These are phyloP conservation scores for Cephus nigrinus DNA, from an alignment of 2,888 invertebrate species.

Conservation along the genomic window DNA sequence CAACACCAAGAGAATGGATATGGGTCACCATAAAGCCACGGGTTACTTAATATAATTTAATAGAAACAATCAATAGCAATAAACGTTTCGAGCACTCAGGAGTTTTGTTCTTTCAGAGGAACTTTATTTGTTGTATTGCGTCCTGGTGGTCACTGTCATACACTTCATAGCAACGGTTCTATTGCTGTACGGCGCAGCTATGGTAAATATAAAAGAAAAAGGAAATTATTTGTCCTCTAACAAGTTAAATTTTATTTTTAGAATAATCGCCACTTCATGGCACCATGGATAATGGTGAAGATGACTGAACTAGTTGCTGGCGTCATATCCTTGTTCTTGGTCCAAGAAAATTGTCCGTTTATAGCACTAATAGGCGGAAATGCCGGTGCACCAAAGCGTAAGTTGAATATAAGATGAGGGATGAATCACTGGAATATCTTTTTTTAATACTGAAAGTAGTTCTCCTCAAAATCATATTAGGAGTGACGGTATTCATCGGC, in stretches of 20 bases:
- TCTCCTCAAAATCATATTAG: not conserved
- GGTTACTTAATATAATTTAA: constrained; percentile 43
- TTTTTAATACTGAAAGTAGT: not conserved
- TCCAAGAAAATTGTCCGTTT: constrained; percentile 55
- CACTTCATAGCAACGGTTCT: constrained; percentile 63
- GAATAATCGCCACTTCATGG: constrained; percentile 64
- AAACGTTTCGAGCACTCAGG: not conserved
- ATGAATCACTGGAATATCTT: not conserved
- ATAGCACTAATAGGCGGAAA: constrained; percentile 54
- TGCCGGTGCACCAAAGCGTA: constrained; percentile 53
- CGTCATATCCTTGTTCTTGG: constrained; percentile 60
- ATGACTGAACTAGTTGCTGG: constrained; percentile 59
- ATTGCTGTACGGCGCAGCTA: constrained; percentile 64
- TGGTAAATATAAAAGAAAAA: constrained; percentile 48
- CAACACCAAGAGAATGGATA: constrained; percentile 64
- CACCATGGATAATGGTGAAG: constrained; percentile 66
- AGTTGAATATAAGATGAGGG: constrained; percentile 20
- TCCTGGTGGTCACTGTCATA: constrained; percentile 60
- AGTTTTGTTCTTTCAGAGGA: constrained; percentile 50
- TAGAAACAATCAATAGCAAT: not conserved
- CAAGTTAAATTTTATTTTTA: constrained; percentile 29
- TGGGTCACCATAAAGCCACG: constrained; percentile 64
- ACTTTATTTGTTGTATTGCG: constrained; percentile 63
- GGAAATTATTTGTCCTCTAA: constrained; percentile 1
- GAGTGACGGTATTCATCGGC: constrained; percentile 29